Evolutionary conservation across 1,140 invertebrate genomes (phyloP).

Genomic region (Bursaphelenchus mucronatus): DNA sequence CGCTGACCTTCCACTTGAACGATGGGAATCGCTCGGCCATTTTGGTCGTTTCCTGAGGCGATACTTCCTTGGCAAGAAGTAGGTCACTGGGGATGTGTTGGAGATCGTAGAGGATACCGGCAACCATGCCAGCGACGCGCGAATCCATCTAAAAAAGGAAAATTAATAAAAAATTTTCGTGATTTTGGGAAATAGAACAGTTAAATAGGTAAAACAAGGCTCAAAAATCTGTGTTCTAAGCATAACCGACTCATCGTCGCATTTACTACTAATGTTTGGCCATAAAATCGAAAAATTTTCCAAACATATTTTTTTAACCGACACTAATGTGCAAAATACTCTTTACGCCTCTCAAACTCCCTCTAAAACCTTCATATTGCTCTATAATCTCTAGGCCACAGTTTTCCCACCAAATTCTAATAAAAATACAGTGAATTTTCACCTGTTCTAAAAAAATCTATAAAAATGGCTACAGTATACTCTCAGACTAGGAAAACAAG

Average conservation of each 20-base stretch:
- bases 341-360: background rate
- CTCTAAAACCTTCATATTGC: no score
- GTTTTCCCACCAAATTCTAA: no score
- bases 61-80: conserved; percentile 12
- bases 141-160: conserved; percentile 55
- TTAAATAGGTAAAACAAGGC: no score
- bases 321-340: conserved; percentile 26
- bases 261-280: no score
- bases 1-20: conserved; percentile 17
- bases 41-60: conserved; percentile 4
- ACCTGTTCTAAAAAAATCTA: no score
- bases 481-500: background rate
- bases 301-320: no score
- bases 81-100: conserved; percentile 20
- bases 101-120: conserved; percentile 54
- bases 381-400: no score
- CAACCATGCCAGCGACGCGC: conserved; percentile 55
- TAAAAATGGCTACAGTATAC: no score
- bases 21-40: conserved; percentile 14
- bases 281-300: background rate
- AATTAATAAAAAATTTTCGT: conserved; percentile 18
- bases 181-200: conserved; percentile 5
- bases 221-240: no score
- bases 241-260: no score
- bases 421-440: no score